Conservation (phyloP, 2,113 vertebrate species). For the Triplophysa tibetana region DNA sequence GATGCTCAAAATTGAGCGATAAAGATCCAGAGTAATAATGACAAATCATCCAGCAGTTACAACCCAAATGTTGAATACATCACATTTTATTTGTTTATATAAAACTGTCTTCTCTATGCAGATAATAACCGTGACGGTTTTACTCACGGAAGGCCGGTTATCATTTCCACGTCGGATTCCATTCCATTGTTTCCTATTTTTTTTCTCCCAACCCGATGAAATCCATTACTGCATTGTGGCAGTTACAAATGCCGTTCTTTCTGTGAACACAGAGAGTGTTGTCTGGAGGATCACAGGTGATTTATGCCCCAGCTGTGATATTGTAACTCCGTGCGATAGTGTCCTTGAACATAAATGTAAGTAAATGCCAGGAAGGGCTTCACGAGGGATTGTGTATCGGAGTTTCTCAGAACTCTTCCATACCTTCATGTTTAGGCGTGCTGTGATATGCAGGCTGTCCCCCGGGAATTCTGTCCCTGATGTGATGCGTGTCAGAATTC, state of each 20-base stretch:
- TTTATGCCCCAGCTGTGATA: slow-evolving; percentile 70
- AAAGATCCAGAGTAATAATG: slow-evolving; percentile 19
- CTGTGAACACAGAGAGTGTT: slow-evolving; percentile 46
- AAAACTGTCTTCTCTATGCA: slow-evolving; percentile 15
- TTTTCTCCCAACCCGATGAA: slow-evolving; percentile 49
- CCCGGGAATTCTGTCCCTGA: slow-evolving; percentile 33
- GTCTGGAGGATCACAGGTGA: slow-evolving; percentile 60
- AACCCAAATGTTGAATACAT: slow-evolving; percentile 43
- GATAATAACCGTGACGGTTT: slow-evolving; percentile 46
- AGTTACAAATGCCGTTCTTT: slow-evolving; percentile 54
- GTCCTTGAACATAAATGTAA: slow-evolving; percentile 64
- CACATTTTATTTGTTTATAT: slow-evolving; percentile 47
- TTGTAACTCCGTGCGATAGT: slow-evolving; percentile 64
- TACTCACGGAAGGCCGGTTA: slow-evolving; percentile 46
- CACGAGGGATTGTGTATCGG: slow-evolving; percentile 37
- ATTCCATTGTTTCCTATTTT: slow-evolving; percentile 35
- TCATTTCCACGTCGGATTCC: slow-evolving; percentile 42
- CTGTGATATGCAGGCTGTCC: slow-evolving; percentile 19
- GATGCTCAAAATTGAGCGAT: slow-evolving; percentile 25
- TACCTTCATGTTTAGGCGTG: slow-evolving; percentile 25
- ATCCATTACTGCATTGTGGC: slow-evolving; percentile 55
- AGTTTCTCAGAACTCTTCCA: slow-evolving; percentile 20
- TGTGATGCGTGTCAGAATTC: slow-evolving; percentile 48
- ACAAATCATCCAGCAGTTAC: slow-evolving; percentile 39
- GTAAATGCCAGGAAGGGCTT: slow-evolving; percentile 45